phyloP scores from a whole-genome alignment of 1,140 invertebrate species.

The Drosophila lowei region DNA sequence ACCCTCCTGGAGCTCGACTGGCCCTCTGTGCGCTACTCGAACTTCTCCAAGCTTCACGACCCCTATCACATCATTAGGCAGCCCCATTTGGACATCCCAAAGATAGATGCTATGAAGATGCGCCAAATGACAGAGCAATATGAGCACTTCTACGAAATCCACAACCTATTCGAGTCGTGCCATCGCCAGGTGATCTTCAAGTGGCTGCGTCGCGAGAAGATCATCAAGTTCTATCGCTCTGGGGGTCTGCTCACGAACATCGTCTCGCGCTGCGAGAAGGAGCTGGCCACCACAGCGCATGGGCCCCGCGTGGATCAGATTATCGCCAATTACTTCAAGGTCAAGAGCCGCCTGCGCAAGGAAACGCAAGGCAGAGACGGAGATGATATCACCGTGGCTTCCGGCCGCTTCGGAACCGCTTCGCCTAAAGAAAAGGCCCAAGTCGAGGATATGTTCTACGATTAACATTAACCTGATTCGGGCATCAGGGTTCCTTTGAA shows the following conservation, averaged over 20 bases:
- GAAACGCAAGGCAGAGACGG: too few species aligned
- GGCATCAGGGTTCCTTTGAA: neutral
- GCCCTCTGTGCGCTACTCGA: constrained; percentile 58
- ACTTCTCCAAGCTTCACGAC: constrained; percentile 61
- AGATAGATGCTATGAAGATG: constrained; percentile 39
- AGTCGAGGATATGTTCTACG: constrained; percentile 7
- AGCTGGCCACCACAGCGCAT: constrained; percentile 26
- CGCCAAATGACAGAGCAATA: constrained; percentile 39
- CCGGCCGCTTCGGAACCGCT: neutral
- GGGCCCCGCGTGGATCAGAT: constrained; percentile 43
- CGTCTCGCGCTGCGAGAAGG: constrained; percentile 45
- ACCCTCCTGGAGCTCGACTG: constrained; percentile 65
- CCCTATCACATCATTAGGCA: constrained; percentile 68
- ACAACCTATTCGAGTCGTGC: constrained; percentile 50
- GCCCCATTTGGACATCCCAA: constrained; percentile 60
- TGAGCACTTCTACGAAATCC: constrained; percentile 62
- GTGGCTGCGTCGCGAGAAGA: constrained; percentile 57
- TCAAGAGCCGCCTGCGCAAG: constrained; percentile 48
- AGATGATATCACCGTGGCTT: constrained; percentile 11
- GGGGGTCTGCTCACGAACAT: constrained; percentile 64
- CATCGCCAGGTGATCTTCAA: constrained; percentile 32
- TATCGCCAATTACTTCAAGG: constrained; percentile 61
- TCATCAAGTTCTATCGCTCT: constrained; percentile 57
- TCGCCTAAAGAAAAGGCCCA: neutral
- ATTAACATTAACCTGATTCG: constrained; percentile 5